Conservation (phyloP, 2,113 vertebrate genomes). For the Smithornis capensis region DNA sequence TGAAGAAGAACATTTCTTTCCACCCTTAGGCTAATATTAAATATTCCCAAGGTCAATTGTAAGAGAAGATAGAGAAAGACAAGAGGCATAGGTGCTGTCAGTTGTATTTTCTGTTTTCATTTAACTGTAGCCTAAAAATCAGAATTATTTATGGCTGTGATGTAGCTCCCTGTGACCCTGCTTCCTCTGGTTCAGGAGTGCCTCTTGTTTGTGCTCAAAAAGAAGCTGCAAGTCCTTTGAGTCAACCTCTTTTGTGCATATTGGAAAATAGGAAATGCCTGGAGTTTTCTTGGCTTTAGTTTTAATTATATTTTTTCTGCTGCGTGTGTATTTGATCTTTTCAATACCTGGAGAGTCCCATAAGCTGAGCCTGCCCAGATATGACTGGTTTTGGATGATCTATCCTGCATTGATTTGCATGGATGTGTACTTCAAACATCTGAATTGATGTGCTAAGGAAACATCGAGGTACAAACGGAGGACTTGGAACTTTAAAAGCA, state of each 20-base stretch:
- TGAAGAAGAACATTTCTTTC: neutral
- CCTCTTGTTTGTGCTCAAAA: neutral
- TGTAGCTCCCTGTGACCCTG: constrained; percentile 9
- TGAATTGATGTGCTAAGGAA: neutral
- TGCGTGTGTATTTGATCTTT: neutral
- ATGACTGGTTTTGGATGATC: neutral
- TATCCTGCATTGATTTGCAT: neutral
- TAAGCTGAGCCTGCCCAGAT: neutral
- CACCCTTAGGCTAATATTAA: constrained; percentile 40
- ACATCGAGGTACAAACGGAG: neutral
- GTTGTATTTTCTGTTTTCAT: constrained; percentile 46
- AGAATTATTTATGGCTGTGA: constrained; percentile 23
- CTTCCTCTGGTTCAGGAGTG: neutral
- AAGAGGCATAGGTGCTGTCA: constrained; percentile 46
- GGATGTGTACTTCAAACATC: neutral
- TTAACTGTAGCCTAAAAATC: constrained; percentile 32
- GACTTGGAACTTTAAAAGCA: neutral
- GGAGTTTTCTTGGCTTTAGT: neutral
- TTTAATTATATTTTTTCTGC: neutral
- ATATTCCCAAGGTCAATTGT: constrained; percentile 58
- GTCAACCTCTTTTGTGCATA: neutral
- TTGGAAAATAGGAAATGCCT: neutral
- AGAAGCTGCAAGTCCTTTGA: neutral
- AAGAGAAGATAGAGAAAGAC: constrained; percentile 37
- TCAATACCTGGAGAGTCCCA: neutral